Percentiles rank a stretch among this genome's conserved stretches.
These are phyloP conservation scores for Popillia japonica DNA, from an alignment of 1,140 invertebrate species.

Conservation along the genomic window DNA sequence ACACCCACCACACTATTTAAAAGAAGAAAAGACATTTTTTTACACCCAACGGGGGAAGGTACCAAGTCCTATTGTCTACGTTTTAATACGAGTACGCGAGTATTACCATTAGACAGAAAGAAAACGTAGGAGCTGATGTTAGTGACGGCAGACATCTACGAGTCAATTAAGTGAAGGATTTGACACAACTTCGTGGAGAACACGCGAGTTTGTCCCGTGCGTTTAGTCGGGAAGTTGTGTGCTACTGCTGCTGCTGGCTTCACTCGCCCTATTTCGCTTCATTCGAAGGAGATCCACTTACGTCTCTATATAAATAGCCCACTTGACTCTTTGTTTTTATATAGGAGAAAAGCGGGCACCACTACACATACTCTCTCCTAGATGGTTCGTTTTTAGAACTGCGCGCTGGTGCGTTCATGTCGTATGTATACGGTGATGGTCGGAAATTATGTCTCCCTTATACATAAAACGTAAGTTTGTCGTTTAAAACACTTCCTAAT, in stretches of 20 bases:
- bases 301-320: constrained; percentile 10
- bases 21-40: no score
- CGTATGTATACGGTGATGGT: neutral
- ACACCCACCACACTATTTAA: no score
- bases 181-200: neutral
- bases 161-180: constrained; percentile 1
- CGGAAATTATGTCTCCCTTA: neutral
- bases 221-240: neutral
- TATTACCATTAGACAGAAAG: no score
- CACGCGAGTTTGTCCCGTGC: neutral
- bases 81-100: no score
- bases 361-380: neutral
- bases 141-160: neutral
- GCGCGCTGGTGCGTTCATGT: neutral
- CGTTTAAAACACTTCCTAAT: no score
- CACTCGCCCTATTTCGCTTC: neutral
- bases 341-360: neutral
- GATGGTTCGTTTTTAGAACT: constrained; percentile 3
- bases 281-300: neutral
- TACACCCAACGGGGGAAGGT: no score
- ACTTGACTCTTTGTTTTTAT: neutral
- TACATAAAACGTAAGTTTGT: no score
- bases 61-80: no score
- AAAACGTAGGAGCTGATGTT: no score
- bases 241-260: neutral